Conservation (phyloP, 2,797 vertebrate genomes). For the Periophthalmus magnuspinnatus region DNA sequence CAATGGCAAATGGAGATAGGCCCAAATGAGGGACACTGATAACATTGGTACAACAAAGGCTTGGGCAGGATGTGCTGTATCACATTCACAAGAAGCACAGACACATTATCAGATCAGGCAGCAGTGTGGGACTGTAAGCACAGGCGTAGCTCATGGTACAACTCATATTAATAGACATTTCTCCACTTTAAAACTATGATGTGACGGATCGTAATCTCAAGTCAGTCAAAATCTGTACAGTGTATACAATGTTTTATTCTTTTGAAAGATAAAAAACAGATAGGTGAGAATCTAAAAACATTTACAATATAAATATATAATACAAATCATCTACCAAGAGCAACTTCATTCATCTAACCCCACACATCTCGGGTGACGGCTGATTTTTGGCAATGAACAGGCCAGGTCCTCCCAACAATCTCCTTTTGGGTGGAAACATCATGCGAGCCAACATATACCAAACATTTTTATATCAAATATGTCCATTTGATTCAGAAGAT, state of each 20-base stretch:
- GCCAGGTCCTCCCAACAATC: too few species aligned
- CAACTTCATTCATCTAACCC: too few species aligned
- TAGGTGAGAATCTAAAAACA: not conserved
- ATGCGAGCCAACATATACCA: too few species aligned
- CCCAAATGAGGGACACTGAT: constrained; percentile 58
- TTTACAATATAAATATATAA: too few species aligned
- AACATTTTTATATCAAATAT: too few species aligned
- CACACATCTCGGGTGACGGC: too few species aligned
- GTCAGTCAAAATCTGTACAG: not conserved
- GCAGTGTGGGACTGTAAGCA: not conserved
- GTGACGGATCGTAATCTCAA: not conserved
- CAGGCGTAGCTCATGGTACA: too few species aligned
- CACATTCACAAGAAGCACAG: constrained; percentile 24
- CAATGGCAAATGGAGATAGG: constrained; percentile 45
- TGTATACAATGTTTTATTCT: not conserved
- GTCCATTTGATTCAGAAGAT: too few species aligned
- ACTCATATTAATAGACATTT: not conserved
- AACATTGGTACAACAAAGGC: constrained; percentile 62
- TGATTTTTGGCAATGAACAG: too few species aligned
- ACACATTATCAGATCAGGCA: not conserved
- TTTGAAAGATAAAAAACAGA: not conserved
- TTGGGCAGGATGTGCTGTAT: constrained; percentile 31
- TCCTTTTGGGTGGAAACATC: too few species aligned
- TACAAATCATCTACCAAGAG: too few species aligned
- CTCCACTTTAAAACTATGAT: too few species aligned